Conservation (phyloP, 2,113 vertebrate species). For the Malurus cyaneus region DNA sequence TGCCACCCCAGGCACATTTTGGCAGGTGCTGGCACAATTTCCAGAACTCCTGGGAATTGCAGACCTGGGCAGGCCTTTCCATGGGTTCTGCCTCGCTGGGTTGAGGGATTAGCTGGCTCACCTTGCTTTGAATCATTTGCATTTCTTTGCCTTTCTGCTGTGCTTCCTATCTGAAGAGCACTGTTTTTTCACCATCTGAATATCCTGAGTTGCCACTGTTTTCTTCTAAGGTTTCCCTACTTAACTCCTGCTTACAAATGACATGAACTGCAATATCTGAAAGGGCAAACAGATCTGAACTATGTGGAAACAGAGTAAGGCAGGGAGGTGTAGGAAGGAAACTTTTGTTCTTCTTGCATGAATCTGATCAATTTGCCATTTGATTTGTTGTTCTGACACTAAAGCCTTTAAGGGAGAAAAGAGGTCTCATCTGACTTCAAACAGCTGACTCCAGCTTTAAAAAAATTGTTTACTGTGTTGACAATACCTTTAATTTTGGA, state of each 20-base stretch:
- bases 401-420: background rate
- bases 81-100: background rate
- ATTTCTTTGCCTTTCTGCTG: background rate
- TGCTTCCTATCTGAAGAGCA: background rate
- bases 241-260: background rate
- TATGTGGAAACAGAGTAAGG: background rate
- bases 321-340: background rate
- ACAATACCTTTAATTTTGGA: background rate
- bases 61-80: background rate
- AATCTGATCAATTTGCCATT: background rate
- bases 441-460: background rate
- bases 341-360: background rate
- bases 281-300: background rate
- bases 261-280: background rate
- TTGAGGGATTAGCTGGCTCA: background rate
- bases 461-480: background rate
- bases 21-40: background rate
- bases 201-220: background rate
- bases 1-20: background rate
- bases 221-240: background rate
- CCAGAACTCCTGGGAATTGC: background rate
- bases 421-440: background rate
- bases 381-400: background rate
- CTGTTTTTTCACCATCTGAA: background rate
- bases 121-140: background rate